Evolutionary conservation across 2,888 invertebrate species (phyloP), one percentile per base, ranked within the genome.

Genomic region (Syrphus vitripennis): DNA sequence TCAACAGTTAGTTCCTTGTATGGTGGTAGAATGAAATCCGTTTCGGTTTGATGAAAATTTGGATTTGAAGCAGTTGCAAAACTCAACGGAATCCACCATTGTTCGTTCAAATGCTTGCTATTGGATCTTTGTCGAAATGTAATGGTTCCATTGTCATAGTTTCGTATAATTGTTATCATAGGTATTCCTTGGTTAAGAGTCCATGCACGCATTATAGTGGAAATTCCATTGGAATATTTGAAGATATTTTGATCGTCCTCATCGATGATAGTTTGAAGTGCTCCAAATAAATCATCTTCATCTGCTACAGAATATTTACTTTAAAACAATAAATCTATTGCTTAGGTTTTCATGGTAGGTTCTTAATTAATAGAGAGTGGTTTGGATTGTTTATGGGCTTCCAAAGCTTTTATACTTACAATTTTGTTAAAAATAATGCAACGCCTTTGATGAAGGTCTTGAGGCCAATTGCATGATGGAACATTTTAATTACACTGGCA

Each of bases 121-220:
- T 89, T 88, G 0, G 90, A 90, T 14, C 88, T 89, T 82, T 96
- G 96, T 0, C 93, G 92, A 34, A 96, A 91, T 31, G 93, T 93
- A 0, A 95, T 93, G 0, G 93, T 93, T 40, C 90, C 88, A 5
- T 89, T 88, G 24, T 90, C 89, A 1, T 95, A 95, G 80, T 95
- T 94, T 4, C 91, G 81, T 2, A 89, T 59, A 0, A 95, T 93
- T 21, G 91, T 92, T 0, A 95, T 90, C 0, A 95, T 92, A 0
- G 95, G 95, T 90, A 93, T 94, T 55, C 95, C 94, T 53, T 94
- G 91, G 89, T 94, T 94, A 16, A 93, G 93, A 0, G 94, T 94
- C 95, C 95, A 96, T 0, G 94, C 93, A 26, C 93, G 91, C 93
- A 95, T 82, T 93, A 95, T 80, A 87, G 88, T 89, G 90, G 92